Base-by-base conservation (phyloP, 2,797 vertebrate species). In the Molossus molossus region DNA sequence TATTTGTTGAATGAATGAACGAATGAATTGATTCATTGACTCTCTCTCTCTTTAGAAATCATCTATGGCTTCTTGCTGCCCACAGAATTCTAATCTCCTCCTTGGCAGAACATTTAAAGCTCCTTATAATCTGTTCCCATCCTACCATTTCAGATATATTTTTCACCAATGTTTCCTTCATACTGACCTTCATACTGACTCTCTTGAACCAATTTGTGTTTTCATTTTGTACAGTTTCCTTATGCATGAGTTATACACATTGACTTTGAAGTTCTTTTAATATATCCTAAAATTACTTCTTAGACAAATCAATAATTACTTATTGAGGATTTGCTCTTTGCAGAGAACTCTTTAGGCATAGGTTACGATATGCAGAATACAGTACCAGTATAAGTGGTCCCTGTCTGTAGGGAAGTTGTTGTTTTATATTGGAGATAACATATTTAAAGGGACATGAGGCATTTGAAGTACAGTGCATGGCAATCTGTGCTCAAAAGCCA, bases 211-310 rank as follows among this genome's bases (percentile, higher is more conserved):
- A 62, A 20, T 37, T 37, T 57, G n/a, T 77, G 29, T 75, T 91
- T 93, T 65, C 72, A 72, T 85, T 95, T 86, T 64, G 13, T 55
- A 53, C 2, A 37, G 14, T 76, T 90, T 95, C 27, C 37, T 84
- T 48, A 57, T 72, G 25, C 40, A 48, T 81, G 62, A 80, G 20
- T 80, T 72, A 55, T 37, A 9, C 69, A 76, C 60, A 40, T 95
- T 88, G 62, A 85, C 29, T 77, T 75, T 85, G 65, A 90, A 82
- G 12, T 65, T 90, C 53, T 92, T 25, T 58, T 65, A 77, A 65
- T 72, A 60, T 81, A 62, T 70, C 72, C 29, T 57, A 40, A 93
- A 91, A 62, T 89, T 77, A 10, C 73, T 67, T 90, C 55, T 90
- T 96, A 40, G 75, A 75, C 2, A 83, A 75, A 88, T 80, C 27